These are phyloP conservation scores for Novumbra hubbsi DNA, from an alignment of 2,797 vertebrate genomes.

Conservation along the genomic window DNA sequence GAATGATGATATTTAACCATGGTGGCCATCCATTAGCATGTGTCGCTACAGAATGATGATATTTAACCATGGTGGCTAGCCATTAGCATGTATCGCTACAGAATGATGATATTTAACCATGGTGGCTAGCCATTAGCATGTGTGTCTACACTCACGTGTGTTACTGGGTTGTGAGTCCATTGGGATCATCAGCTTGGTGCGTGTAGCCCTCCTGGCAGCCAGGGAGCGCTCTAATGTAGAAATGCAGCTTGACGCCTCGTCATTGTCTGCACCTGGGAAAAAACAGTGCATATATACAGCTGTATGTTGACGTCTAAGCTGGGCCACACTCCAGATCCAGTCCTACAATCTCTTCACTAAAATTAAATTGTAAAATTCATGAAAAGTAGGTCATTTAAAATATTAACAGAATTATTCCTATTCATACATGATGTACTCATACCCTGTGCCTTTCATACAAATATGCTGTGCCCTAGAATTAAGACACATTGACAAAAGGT, in stretches of 20 bases:
- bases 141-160: constrained; percentile 75
- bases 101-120: not conserved
- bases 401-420: no score
- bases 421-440: no score
- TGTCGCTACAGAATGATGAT: constrained; percentile 13
- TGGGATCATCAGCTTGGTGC: constrained; percentile 93
- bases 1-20: not conserved
- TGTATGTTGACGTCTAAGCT: no score
- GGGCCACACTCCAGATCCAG: no score
- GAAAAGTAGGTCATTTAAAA: no score
- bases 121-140: not conserved
- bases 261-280: constrained; percentile 77
- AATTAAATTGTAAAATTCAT: no score
- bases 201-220: constrained; percentile 81
- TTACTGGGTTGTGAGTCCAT: constrained; percentile 91
- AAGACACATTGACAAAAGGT: no score
- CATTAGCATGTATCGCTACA: no score
- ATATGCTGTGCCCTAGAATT: no score
- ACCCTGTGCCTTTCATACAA: no score
- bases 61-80: not conserved
- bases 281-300: not conserved
- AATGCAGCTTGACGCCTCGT: constrained; percentile 87
- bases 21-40: not conserved
- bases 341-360: no score
- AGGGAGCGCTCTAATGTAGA: constrained; percentile 89